Conservation (phyloP, 2,888 invertebrate genomes). For the Chironomus tentans region DNA sequence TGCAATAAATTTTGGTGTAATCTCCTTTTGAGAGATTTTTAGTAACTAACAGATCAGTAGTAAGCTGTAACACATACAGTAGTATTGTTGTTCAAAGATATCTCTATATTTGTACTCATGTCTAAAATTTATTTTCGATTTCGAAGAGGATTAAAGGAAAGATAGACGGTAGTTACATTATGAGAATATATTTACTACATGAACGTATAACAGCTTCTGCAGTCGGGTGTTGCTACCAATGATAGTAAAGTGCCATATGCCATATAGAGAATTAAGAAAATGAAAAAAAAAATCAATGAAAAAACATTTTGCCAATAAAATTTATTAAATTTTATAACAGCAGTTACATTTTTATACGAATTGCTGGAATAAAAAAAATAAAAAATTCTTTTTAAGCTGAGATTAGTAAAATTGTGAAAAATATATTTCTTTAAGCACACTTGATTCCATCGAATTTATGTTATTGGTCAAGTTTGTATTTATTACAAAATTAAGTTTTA, state of each 20-base stretch:
- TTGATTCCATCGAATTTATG: no score
- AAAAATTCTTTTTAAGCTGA: no score
- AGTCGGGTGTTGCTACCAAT: neutral
- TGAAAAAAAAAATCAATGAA: neutral
- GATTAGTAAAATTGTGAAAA: no score
- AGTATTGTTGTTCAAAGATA: no score
- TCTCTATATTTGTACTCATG: neutral
- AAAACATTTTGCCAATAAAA: neutral
- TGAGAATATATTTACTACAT: neutral
- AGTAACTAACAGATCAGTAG: neutral
- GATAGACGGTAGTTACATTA: neutral
- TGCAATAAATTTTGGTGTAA: slow-evolving; percentile 9
- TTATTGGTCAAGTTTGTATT: no score
- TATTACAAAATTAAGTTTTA: no score
- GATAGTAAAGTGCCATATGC: neutral
- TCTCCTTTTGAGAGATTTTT: neutral
- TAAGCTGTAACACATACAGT: neutral
- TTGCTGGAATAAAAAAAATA: no score
- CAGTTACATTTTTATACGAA: neutral
- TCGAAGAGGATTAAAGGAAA: slow-evolving; percentile 14
- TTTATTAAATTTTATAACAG: neutral
- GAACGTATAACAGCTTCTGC: neutral
- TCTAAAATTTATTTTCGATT: neutral
- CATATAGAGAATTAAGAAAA: neutral
- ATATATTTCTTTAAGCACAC: no score